Percentiles rank a stretch among this genome's conserved stretches.
These are phyloP conservation scores for Iguana delicatissima DNA, from an alignment of 2,797 vertebrate species.

Conservation along the genomic window DNA sequence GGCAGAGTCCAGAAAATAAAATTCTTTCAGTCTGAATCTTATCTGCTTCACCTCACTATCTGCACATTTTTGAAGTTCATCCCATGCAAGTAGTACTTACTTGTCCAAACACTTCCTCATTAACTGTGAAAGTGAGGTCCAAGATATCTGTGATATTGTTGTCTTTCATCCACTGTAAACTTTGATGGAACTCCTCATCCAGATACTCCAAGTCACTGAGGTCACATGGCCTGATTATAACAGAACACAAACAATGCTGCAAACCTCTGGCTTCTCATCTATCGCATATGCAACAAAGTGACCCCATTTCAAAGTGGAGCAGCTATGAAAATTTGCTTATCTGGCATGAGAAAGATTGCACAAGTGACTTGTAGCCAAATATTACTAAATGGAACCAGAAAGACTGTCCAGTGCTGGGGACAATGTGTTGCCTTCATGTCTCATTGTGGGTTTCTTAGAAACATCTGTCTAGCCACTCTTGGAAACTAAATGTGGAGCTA, in stretches of 20 bases:
- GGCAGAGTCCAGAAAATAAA: not conserved
- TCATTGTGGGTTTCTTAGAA: not conserved
- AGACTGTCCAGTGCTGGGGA: not conserved
- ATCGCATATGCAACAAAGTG: not conserved
- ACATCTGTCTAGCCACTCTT: not conserved
- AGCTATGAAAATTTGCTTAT: not conserved
- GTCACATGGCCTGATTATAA: slow-evolving; percentile 87
- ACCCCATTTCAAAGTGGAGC: not conserved
- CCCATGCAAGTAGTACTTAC: slow-evolving; percentile 74
- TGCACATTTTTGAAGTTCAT: slow-evolving; percentile 29
- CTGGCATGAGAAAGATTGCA: not conserved
- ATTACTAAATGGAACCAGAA: not conserved
- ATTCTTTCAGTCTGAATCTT: slow-evolving; percentile 47
- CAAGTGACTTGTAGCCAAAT: not conserved
- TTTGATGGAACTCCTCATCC: slow-evolving; percentile 98
- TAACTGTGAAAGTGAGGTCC: slow-evolving; percentile 97
- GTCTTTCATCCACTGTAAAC: slow-evolving; percentile 99
- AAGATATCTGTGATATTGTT: slow-evolving; percentile 97
- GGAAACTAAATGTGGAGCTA: not conserved
- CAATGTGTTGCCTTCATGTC: not conserved
- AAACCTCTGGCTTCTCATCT: not conserved
- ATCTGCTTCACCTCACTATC: slow-evolving; percentile 55
- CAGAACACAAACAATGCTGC: not conserved
- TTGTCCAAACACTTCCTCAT: slow-evolving; percentile 99
- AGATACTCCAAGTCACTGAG: slow-evolving; percentile 96